Evolutionary conservation across 2,113 vertebrate genomes (phyloP), one percentile per base, ranked within the genome.

Genomic region (Gymnarchus niloticus): DNA sequence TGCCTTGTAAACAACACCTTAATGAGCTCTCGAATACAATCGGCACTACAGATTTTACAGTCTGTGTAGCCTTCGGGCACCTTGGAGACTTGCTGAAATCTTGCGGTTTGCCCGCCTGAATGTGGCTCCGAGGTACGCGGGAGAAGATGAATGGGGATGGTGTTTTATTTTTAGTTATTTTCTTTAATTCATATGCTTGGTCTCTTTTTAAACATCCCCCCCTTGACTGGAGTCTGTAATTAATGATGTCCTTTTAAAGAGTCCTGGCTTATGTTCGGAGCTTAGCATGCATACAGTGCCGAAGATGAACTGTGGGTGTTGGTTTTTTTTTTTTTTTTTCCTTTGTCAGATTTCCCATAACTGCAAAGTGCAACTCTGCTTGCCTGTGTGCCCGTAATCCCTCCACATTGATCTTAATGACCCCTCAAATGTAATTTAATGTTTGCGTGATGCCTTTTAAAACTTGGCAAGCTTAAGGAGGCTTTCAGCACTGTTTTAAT

Each of bases 331-430:
- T 73, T 73, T 73, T 73, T 73, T 17, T 25, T 14, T 17, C 61
- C 61, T 69, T 25, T 8, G 14, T 69, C 61, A 17, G 61, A 17
- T 73, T 73, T 73, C 33, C 33, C 5, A 33, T 37, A 73, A 73
- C 65, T 37, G 65, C 33, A 19, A 12, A 69, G 33, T 41, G 33
- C 41, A 28, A 37, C 65, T 73, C 65, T 17, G 19, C 14, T 41
- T 69, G 28, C 28, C 61, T 41, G 41, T 33, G 14, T 2, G 5
- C 14, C 52, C 14, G 14, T 41, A 17, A 7, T 78, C 23, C 41
- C 76, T 78, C 76, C n/a, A n/a, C n/a, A n/a, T n/a, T 78, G 76
- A 78, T 78, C 76, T 48, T 48, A 78, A 73, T 2, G 44, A 46
- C 76, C 25, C 23, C 80, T 56, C 49, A 54, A 51, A 81, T 81